These are phyloP conservation scores for Hydropsyche tenuis DNA, from an alignment of 1,140 invertebrate genomes.

Conservation along the genomic window DNA sequence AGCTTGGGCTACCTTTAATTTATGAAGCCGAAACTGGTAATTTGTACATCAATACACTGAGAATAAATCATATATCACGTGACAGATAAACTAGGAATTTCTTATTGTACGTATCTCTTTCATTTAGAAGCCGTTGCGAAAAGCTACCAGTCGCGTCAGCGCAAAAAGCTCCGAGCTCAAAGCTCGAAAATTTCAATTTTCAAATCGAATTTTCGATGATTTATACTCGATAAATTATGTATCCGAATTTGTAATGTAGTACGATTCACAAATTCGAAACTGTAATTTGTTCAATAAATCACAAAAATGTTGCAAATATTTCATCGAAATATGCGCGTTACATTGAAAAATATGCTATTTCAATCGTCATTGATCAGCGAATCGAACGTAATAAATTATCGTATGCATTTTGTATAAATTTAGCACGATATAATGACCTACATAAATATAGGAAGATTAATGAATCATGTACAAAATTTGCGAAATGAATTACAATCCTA, in stretches of 20 bases:
- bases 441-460: constrained; percentile 6
- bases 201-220: too few relatives aligned
- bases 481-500: background rate
- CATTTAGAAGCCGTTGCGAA: too few relatives aligned
- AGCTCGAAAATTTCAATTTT: too few relatives aligned
- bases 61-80: constrained; percentile 44
- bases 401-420: constrained; percentile 1
- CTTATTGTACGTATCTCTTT: background rate
- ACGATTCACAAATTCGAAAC: too few relatives aligned
- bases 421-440: background rate
- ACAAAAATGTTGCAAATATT: background rate
- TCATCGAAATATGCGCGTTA: background rate
- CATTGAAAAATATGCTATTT: constrained; percentile 2
- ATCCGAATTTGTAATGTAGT: too few relatives aligned
- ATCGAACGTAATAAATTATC: constrained; percentile 3
- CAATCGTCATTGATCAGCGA: constrained; percentile 1
- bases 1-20: constrained; percentile 30
- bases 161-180: too few relatives aligned
- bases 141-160: too few relatives aligned
- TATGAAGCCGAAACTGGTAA: constrained; percentile 35
- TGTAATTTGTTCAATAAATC: constrained; percentile 2
- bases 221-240: too few relatives aligned
- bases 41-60: constrained; percentile 40
- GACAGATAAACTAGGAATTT: constrained; percentile 24
- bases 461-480: background rate